phyloP scores from a whole-genome alignment of 1,140 invertebrate genomes.

The Camponotus pennsylvanicus region DNA sequence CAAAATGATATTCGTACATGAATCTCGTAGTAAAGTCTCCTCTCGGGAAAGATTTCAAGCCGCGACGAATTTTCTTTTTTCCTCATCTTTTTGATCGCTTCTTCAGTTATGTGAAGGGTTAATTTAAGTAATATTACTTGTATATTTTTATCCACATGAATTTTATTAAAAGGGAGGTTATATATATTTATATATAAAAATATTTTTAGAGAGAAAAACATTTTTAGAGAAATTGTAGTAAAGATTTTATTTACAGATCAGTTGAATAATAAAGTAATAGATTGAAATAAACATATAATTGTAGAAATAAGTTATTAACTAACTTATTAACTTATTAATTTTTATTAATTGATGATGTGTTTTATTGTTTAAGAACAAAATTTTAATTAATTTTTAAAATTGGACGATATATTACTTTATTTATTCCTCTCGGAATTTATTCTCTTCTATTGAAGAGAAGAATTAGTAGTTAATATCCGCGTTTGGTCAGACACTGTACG shows the following conservation, averaged over 20 bases:
- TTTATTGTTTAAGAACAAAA: neutral
- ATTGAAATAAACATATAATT: neutral
- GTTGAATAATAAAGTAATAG: neutral
- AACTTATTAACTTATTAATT: neutral
- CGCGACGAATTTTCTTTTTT: neutral
- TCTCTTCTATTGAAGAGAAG: neutral
- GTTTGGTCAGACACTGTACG: neutral
- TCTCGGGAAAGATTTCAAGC: neutral
- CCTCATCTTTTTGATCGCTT: neutral
- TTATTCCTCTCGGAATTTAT: neutral
- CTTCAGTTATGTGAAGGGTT: neutral
- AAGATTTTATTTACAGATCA: neutral
- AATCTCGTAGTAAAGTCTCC: conserved; percentile 37
- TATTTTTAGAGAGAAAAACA: neutral
- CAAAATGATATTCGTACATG: conserved; percentile 54
- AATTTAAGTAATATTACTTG: conserved; percentile 24
- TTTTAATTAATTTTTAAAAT: neutral
- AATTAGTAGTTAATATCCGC: neutral
- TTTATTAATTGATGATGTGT: neutral
- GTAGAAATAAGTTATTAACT: neutral
- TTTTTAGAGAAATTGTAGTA: neutral
- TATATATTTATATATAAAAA: too few relatives aligned
- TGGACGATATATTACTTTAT: neutral
- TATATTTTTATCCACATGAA: neutral
- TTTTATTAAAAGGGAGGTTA: neutral